Evolutionary conservation across 2,797 vertebrate genomes (phyloP), one percentile per base, ranked within the genome.

Genomic region (Meda fulgida): DNA sequence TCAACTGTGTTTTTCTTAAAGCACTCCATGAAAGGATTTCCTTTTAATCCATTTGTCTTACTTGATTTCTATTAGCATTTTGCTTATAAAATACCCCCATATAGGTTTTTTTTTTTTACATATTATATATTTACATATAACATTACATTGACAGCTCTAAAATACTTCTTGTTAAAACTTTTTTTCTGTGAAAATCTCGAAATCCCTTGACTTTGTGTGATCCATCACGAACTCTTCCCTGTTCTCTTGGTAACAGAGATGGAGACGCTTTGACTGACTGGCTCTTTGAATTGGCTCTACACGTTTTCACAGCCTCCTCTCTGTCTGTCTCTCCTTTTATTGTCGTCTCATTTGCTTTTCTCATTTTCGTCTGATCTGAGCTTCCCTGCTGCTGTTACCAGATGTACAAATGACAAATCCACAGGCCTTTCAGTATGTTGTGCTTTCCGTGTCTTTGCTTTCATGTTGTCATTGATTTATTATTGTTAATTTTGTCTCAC

Each of bases 231-330:
- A 38, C 58, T 46, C 55, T 46, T n/a, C 21, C 43, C 70, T 71
- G 31, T 63, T 82, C 53, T 82, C 36, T 48, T 82, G 48, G 48
- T 23, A 53, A 14, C 81, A 5, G 71, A 75, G 55, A 83, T 43
- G 67, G 77, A 85, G 83, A 53, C 67, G 55, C 40, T 63, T 13
- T 51, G 77, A 73, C 84, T 73, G 77, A 40, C 67, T 14, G 77
- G 10, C 77, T 85, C 76, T 79, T 65, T 84, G 83, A 84, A 79
- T 79, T 29, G 38, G 38, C 83, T 79, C 76, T 23, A n/a, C 0
- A 13, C 36, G 86, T 84, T 83, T 88, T 88, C 86, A 87, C 26
- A 70, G 67, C 83, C 78, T 67, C 67, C 65, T 51, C 21, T 78
- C 71, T 72, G 78, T 40, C 72, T 51, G 65, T 83, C 77, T 84